These are phyloP conservation scores for Microcebus murinus DNA, from an alignment of 2,113 vertebrate genomes.

Conservation along the genomic window DNA sequence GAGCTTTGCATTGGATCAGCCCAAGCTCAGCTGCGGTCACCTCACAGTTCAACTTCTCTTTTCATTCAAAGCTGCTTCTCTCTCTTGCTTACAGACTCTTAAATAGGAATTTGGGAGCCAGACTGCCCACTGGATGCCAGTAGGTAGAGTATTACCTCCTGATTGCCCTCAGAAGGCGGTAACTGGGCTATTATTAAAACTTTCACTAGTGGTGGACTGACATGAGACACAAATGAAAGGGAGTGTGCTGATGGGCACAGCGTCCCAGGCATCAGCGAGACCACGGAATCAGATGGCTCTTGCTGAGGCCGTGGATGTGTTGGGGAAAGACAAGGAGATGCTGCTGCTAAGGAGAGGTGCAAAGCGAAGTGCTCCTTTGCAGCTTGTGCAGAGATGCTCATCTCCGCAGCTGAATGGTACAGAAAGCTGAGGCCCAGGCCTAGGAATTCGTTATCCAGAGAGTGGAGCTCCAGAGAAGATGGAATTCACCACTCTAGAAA, in stretches of 20 bases:
- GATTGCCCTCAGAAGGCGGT: background rate
- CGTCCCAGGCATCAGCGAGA: background rate
- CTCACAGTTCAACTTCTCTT: background rate
- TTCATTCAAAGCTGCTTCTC: background rate
- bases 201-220: background rate
- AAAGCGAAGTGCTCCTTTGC: background rate
- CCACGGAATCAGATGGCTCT: background rate
- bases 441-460: background rate
- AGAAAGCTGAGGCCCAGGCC: background rate
- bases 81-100: background rate
- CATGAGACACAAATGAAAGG: background rate
- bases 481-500: background rate
- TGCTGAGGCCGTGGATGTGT: background rate
- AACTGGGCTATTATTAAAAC: background rate
- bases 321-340: background rate
- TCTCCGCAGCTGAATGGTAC: background rate
- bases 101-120: background rate
- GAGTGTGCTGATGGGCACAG: background rate
- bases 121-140: background rate
- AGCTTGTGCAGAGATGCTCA: rapidly evolving
- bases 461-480: background rate
- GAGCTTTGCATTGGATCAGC: background rate
- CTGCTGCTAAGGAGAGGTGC: background rate
- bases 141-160: too few species aligned
- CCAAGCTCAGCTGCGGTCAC: background rate